phyloP scores from a whole-genome alignment of 2,888 invertebrate species.

The Synanthedon vespiformis region DNA sequence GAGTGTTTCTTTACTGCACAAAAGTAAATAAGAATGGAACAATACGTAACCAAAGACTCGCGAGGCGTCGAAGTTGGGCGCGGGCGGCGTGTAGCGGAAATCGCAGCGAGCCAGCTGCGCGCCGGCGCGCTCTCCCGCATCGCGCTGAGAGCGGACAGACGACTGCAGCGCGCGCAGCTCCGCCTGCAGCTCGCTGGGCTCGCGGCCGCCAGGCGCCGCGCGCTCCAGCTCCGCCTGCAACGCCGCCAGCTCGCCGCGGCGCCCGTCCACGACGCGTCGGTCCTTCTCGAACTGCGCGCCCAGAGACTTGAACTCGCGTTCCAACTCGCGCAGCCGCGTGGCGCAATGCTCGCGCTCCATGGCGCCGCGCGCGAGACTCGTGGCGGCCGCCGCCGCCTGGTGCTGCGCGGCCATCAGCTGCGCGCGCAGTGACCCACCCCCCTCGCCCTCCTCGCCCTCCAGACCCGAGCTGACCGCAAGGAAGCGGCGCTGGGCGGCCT shows the following conservation, averaged over 20 bases:
- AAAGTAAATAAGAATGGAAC: too few relatives aligned
- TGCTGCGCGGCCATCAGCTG: conserved; percentile 88
- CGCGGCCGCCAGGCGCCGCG: conserved; percentile 67
- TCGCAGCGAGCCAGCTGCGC: conserved; percentile 23
- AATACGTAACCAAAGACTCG: neutral
- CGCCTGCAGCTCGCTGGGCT: conserved; percentile 65
- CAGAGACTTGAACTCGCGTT: conserved; percentile 75
- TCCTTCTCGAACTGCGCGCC: conserved; percentile 77
- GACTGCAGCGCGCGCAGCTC: conserved; percentile 59
- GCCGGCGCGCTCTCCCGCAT: conserved; percentile 71
- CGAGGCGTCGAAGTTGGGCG: neutral
- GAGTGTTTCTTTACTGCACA: too few relatives aligned
- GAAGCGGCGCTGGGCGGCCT: conserved; percentile 80
- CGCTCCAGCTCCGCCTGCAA: conserved; percentile 66
- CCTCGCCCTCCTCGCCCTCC: conserved; percentile 82
- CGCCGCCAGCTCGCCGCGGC: conserved; percentile 32
- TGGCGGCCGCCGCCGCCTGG: conserved; percentile 80
- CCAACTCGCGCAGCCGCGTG: conserved; percentile 73
- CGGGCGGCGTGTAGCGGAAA: neutral
- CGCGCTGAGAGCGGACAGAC: conserved; percentile 66
- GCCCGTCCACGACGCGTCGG: conserved; percentile 61
- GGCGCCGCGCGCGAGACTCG: conserved; percentile 80
- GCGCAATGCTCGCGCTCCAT: conserved; percentile 79
- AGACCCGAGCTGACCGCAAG: conserved; percentile 89
- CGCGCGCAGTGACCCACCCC: conserved; percentile 88